Percentiles rank a stretch among this genome's conserved stretches.
Evolutionary conservation across 2,797 vertebrate genomes (phyloP).

Genomic region (Mionectes olivaceus): DNA sequence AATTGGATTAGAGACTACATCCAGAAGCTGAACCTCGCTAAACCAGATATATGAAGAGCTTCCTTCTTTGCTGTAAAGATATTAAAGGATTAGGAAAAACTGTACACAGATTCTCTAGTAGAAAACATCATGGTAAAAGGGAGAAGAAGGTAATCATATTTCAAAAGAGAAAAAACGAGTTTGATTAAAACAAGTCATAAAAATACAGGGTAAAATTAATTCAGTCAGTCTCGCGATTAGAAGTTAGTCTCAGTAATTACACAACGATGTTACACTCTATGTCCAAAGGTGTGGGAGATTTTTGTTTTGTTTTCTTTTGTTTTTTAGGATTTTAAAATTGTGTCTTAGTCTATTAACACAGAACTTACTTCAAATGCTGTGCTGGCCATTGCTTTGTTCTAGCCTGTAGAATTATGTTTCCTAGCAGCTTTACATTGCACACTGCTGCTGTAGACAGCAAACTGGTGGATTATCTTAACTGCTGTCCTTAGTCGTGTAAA

Average conservation of each 20-base stretch:
- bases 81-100: not conserved
- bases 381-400: not conserved
- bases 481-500: not conserved
- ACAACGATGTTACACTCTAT: no score
- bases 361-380: not conserved
- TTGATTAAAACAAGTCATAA: not conserved
- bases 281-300: accelerated
- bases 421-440: not conserved
- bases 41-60: not conserved
- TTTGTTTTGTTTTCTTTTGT: no score
- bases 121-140: not conserved
- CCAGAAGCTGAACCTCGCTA: not conserved
- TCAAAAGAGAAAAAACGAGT: not conserved
- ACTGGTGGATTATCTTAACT: not conserved
- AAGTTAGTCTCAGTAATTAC: not conserved
- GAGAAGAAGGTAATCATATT: not conserved
- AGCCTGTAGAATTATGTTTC: not conserved
- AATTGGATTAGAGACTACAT: not conserved
- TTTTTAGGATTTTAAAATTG: not conserved
- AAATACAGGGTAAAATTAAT: not conserved
- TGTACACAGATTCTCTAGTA: not conserved
- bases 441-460: not conserved
- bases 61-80: not conserved
- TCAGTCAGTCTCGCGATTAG: not conserved
- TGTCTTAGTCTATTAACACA: not conserved